Evolutionary conservation across 1,140 invertebrate species (phyloP).

Genomic region (Aphelenchoides besseyi): DNA sequence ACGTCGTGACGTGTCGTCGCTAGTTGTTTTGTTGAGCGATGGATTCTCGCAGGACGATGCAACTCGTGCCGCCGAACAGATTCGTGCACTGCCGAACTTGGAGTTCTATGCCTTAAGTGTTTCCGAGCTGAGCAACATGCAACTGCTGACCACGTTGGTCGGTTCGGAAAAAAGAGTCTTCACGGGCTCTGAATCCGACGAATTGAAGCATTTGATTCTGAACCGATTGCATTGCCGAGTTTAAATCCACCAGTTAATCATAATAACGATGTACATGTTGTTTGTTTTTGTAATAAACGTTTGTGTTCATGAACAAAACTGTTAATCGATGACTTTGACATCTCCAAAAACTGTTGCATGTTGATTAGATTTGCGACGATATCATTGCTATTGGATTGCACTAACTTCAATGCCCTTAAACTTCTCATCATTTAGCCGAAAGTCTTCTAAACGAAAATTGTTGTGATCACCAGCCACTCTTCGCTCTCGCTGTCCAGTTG

Average conservation of each 20-base stretch:
- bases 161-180: constrained; percentile 19
- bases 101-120: constrained; percentile 53
- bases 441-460: too few relatives aligned
- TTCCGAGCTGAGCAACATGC: constrained; percentile 47
- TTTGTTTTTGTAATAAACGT: too few relatives aligned
- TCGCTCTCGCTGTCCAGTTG: too few relatives aligned
- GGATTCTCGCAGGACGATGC: constrained; percentile 57
- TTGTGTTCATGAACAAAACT: too few relatives aligned
- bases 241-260: not conserved
- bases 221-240: constrained; percentile 6
- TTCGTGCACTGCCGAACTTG: constrained; percentile 44
- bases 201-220: constrained; percentile 19
- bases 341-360: too few relatives aligned
- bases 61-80: constrained; percentile 35
- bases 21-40: constrained; percentile 53
- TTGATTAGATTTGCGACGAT: too few relatives aligned
- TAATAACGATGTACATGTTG: not conserved
- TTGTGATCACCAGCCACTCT: too few relatives aligned
- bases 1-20: constrained; percentile 42
- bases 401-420: too few relatives aligned
- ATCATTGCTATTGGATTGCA: too few relatives aligned
- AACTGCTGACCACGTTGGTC: constrained; percentile 24
- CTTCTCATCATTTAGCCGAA: too few relatives aligned
- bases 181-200: not conserved
- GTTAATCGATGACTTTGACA: too few relatives aligned